Evolutionary conservation across 2,113 vertebrate species (phyloP).

Genomic region (Zootoca vivipara): DNA sequence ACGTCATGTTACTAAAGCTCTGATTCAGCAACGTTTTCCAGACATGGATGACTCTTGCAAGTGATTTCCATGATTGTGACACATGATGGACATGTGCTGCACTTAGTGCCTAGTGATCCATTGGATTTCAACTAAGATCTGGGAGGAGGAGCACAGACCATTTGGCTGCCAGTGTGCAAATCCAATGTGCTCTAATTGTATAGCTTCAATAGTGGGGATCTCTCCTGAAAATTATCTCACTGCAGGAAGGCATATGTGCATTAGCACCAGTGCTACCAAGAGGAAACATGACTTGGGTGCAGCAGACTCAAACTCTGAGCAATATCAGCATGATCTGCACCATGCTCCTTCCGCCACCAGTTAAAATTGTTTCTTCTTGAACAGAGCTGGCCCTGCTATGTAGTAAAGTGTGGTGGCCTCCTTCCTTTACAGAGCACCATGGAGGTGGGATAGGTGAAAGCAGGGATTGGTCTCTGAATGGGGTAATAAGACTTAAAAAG

Average conservation of each 20-base stretch:
- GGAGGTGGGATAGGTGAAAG: background rate
- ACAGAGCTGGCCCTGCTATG: background rate
- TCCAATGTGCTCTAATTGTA: background rate
- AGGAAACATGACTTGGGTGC: background rate
- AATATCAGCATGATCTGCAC: background rate
- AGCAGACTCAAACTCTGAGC: background rate
- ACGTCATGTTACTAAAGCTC: accelerated
- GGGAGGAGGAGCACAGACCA: background rate
- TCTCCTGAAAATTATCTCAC: background rate
- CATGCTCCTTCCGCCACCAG: background rate
- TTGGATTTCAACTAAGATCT: background rate
- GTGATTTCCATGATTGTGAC: too few relatives aligned
- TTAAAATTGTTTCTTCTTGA: background rate
- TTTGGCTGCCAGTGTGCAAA: background rate
- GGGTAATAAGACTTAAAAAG: too few relatives aligned
- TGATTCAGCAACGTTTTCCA: slow-evolving; percentile 1
- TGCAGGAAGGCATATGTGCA: background rate
- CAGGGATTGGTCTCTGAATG: background rate
- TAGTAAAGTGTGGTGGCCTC: background rate
- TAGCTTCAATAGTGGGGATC: background rate
- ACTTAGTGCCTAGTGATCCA: background rate
- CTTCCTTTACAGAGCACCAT: background rate
- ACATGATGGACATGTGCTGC: background rate
- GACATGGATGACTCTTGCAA: background rate
- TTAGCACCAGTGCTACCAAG: background rate